These are phyloP conservation scores for Colinus virginianus DNA, from an alignment of 2,113 vertebrate species.

Conservation along the genomic window DNA sequence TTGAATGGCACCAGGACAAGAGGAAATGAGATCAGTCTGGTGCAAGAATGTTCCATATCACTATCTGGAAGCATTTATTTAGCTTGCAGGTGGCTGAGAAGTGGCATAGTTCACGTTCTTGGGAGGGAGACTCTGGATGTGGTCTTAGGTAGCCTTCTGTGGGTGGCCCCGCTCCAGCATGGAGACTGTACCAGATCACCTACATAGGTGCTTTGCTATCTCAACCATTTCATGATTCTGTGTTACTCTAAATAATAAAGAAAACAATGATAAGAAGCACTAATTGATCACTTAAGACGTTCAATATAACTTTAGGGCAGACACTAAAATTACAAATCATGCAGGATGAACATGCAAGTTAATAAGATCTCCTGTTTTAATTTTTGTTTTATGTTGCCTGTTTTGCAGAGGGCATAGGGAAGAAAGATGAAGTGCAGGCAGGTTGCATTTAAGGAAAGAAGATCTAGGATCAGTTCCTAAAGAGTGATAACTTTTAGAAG, in stretches of 20 bases:
- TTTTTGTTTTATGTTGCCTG: not conserved
- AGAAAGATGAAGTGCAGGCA: not conserved
- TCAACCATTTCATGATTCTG: not conserved
- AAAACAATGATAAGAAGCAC: not conserved
- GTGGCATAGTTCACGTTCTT: too few species aligned
- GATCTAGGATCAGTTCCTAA: not conserved
- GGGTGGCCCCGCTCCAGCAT: too few species aligned
- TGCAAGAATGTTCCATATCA: not conserved
- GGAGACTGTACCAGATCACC: too few species aligned
- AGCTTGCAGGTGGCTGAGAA: not conserved
- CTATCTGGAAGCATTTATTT: not conserved
- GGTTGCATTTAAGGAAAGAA: not conserved
- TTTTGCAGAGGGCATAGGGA: not conserved
- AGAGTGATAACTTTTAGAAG: not conserved
- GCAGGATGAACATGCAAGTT: not conserved
- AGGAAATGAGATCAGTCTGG: not conserved
- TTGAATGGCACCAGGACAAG: not conserved
- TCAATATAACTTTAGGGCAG: not conserved
- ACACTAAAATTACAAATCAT: not conserved
- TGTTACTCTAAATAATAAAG: not conserved
- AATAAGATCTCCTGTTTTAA: not conserved
- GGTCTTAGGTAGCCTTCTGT: too few species aligned
- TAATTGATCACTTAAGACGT: not conserved
- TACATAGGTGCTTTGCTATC: too few species aligned
- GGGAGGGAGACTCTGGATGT: not conserved